Base-by-base conservation (phyloP, 2,888 invertebrate genomes). In the Diloba caeruleocephala region DNA sequence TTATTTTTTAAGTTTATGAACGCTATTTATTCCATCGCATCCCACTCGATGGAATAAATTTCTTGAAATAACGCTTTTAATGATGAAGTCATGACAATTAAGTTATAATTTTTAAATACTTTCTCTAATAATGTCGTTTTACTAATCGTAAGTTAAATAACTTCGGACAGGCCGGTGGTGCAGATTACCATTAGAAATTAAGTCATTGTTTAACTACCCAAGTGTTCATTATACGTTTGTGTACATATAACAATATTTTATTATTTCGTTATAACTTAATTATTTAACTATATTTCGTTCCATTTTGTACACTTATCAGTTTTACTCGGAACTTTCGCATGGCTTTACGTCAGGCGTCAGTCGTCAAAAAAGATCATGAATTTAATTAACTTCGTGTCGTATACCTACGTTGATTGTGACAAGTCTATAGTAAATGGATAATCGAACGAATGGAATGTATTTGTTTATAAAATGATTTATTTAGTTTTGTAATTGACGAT, bases 131-230 rank as follows among this genome's bases (percentile, higher is more conserved):
- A 41, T 28, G 34, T 53, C 38, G 41, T 60, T 37, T 37, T 46
- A 34, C 10, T 54, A 39, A 56, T 36, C 19, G 38, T 76, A 66
- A 71, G 65, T 74, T 58, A 70, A 71, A 53, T 58, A 43, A 55
- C 48, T 59, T 67, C 56, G 45, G 74, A 82, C 77, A 90, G 92
- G 93, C 93, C 93, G 93, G 93, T 92, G 93, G 93, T 93, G 93
- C 93, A 93, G 93, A 93, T 93, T 93, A 93, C 93, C 93, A 93
- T 79, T 91, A 90, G 80, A 77, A 72, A 62, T 71, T 87, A 88
- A 87, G 84, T 75, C 63, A 81, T 61, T 76, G 77, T 75, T n/a
- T 74, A 74, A 81, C 85, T 90, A 82, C 88, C 87, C 83, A 80
- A 87, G 90, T 90, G 89, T 90, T 91, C 87, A 90, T 76, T 82